Evolutionary conservation across 2,888 invertebrate genomes (phyloP), one percentile per base, ranked within the genome.

Genomic region (Serrognathus titanus): DNA sequence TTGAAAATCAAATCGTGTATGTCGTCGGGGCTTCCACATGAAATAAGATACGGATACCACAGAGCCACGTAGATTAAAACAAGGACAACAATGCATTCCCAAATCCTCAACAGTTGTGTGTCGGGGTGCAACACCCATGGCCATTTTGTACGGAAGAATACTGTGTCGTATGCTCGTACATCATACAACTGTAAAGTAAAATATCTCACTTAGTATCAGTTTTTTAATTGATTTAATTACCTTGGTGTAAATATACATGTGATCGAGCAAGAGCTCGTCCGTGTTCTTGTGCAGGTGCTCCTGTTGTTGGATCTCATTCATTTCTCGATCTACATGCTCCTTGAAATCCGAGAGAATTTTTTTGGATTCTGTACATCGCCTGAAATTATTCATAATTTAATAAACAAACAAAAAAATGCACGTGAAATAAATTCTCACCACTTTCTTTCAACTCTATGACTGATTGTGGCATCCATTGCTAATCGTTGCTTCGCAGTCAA

Each of bases 311-410:
- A 31, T 31, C 24, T 31, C 24, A 6, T 31, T 31, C 7, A 31
- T 31, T 3, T 43, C 16, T 11, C 16, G 13, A 1, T 50, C 53
- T 20, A 57, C 53, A 10, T 40, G 20, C 12, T 57, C 53, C 37
- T 57, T 57, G 20, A 57, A 57, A 37, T 50, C 57, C 2, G 57
- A 53, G 16, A 57, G 41, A 20, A 57, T 46, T 16, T 57, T 57
- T 31, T 48, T 57, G 11, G 53, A 50, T n/a, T 53, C 57, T 3
- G 53, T 10, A 37, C 53, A 57, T 46, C 47, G 53, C 57, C 57
- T 57, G n/a, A 36, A 48, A 49, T 36, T 6, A 51, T 7, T 7
- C n/a, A 10, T 7, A 11, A 39, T 39, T 4, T 5, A 6, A 2
- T 10, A 7, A 39, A 7, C 24, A 7, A 5, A 31, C 16, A 6